Evolutionary conservation across 2,888 invertebrate genomes (phyloP).

Genomic region (Cephus rjabovi): DNA sequence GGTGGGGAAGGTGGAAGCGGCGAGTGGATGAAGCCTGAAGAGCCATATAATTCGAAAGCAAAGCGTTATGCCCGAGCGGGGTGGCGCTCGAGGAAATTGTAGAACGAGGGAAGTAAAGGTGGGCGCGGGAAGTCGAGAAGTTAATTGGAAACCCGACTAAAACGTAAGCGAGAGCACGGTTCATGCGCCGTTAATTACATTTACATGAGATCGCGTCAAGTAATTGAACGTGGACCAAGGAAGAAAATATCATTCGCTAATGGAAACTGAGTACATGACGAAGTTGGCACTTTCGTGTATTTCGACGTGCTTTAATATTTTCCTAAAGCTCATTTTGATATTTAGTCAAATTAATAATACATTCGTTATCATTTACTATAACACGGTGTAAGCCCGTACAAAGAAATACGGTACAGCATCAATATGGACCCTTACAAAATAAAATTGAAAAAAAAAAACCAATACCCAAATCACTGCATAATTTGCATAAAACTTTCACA

Average conservation of each 20-base stretch:
- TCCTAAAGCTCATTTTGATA: not conserved
- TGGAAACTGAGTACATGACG: not conserved
- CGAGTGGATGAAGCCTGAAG: not conserved
- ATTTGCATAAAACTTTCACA: no score
- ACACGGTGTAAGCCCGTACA: not conserved
- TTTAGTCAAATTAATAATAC: not conserved
- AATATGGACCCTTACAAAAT: no score
- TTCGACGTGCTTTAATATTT: not conserved
- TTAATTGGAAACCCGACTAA: not conserved
- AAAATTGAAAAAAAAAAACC: no score
- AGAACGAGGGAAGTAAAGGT: conserved; percentile 21
- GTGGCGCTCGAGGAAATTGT: conserved; percentile 12
- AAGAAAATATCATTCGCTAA: conserved; percentile 16
- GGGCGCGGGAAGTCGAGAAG: conserved; percentile 22
- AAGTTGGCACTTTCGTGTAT: not conserved
- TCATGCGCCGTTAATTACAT: conserved; percentile 20
- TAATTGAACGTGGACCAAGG: conserved; percentile 14
- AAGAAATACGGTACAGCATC: not conserved
- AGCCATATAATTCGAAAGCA: not conserved
- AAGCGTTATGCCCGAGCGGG: conserved; percentile 11
- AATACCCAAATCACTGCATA: no score
- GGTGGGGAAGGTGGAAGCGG: not conserved
- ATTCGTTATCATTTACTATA: no score
- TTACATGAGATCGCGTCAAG: conserved; percentile 23
- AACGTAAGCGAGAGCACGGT: conserved; percentile 9